Percentiles rank a stretch among this genome's conserved stretches.
These are phyloP conservation scores for Carposina sasakii DNA, from an alignment of 1,140 invertebrate genomes.

Conservation along the genomic window DNA sequence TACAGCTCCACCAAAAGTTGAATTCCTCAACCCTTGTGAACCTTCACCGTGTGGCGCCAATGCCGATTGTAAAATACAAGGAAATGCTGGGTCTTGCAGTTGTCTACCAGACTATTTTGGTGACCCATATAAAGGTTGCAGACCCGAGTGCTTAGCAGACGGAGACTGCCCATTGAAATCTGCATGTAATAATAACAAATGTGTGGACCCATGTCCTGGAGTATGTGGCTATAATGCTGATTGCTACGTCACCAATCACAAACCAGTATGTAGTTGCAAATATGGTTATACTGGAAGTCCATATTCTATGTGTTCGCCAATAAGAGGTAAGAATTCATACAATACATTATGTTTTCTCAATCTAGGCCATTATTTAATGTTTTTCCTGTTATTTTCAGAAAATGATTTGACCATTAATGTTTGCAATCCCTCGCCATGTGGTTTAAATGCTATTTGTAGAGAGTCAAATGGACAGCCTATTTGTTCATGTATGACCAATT, in stretches of 20 bases:
- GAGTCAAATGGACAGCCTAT: conserved; percentile 69
- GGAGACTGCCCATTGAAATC: conserved; percentile 83
- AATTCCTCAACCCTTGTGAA: conserved; percentile 77
- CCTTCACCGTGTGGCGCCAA: conserved; percentile 86
- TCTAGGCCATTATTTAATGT: neutral
- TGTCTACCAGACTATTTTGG: conserved; percentile 83
- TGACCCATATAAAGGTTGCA: conserved; percentile 85
- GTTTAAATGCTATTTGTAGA: conserved; percentile 52
- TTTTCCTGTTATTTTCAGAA: conserved; percentile 34
- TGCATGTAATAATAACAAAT: conserved; percentile 85
- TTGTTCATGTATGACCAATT: conserved; percentile 76
- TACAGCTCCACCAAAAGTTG: conserved; percentile 62
- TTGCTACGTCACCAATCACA: conserved; percentile 85
- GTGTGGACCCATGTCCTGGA: conserved; percentile 85
- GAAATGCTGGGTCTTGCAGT: conserved; percentile 79
- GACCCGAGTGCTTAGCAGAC: conserved; percentile 85
- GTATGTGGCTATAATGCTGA: conserved; percentile 86
- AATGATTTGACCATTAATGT: conserved; percentile 63
- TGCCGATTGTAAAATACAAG: conserved; percentile 77
- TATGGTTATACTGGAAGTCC: conserved; percentile 84
- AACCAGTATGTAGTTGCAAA: conserved; percentile 85
- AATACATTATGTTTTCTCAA: conserved; percentile 4
- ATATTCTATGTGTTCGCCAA: conserved; percentile 75
- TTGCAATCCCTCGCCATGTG: conserved; percentile 70
- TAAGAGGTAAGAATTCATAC: conserved; percentile 39